Conservation (phyloP, 2,888 invertebrate genomes). For the Xestobium rufovillosum region DNA sequence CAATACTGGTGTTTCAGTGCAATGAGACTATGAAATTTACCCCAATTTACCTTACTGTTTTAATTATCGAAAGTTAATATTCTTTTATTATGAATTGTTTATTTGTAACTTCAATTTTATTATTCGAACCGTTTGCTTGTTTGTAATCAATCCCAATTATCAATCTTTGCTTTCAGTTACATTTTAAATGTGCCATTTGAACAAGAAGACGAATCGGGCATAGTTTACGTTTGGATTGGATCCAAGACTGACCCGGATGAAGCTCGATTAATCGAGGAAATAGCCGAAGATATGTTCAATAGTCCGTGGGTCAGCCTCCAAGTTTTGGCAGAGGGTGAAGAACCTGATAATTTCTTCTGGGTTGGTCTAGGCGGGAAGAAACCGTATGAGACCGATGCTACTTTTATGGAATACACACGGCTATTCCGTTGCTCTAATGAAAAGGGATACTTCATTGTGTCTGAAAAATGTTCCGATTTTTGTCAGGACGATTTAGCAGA, state of each 20-base stretch:
- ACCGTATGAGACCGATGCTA: slow-evolving; percentile 79
- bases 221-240: slow-evolving; percentile 95
- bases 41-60: no score
- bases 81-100: no score
- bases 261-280: slow-evolving; percentile 77
- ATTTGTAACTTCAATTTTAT: background rate
- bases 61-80: no score
- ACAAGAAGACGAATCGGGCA: slow-evolving; percentile 76
- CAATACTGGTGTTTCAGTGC: no score
- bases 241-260: slow-evolving; percentile 78
- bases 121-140: slow-evolving; percentile 5
- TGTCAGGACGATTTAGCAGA: slow-evolving; percentile 98
- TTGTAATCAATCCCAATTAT: no score
- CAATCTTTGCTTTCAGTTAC: slow-evolving; percentile 54
- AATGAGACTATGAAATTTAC: no score
- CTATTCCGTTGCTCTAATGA: slow-evolving; percentile 98
- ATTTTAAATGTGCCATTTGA: slow-evolving; percentile 90
- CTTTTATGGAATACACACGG: slow-evolving; percentile 87
- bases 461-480: slow-evolving; percentile 97
- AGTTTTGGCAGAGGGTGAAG: slow-evolving; percentile 86
- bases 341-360: slow-evolving; percentile 99
- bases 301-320: slow-evolving; percentile 70
- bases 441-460: slow-evolving; percentile 97
- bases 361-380: slow-evolving; percentile 88
- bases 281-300: slow-evolving; percentile 89